These are phyloP conservation scores for Heteronetta atricapilla DNA, from an alignment of 2,113 vertebrate species.

Conservation along the genomic window DNA sequence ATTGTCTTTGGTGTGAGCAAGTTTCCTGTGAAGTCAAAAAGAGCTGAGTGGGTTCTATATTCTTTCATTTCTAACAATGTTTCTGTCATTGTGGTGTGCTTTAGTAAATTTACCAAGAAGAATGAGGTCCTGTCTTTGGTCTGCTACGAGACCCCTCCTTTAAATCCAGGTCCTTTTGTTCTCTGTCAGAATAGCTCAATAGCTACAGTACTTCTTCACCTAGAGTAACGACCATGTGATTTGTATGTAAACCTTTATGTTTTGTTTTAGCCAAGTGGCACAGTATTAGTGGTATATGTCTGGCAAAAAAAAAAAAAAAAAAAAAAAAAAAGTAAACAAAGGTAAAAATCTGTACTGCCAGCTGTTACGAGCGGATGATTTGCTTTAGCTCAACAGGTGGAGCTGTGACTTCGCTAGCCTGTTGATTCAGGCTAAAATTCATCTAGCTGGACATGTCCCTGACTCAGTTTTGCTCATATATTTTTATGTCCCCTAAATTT, in stretches of 20 bases:
- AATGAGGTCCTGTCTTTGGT: not conserved
- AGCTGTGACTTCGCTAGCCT: conserved; percentile 47
- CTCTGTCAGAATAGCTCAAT: not conserved
- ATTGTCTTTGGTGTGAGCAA: not conserved
- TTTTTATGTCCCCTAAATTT: not conserved
- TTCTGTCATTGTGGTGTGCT: not conserved
- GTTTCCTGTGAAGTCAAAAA: not conserved
- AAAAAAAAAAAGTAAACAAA: no score
- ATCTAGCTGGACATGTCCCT: not conserved
- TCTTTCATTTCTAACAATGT: not conserved
- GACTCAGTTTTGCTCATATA: not conserved
- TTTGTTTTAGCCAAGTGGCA: not conserved
- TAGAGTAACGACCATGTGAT: not conserved
- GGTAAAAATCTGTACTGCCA: not conserved
- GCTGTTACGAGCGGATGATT: not conserved
- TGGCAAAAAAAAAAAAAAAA: not conserved
- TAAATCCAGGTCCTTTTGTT: not conserved
- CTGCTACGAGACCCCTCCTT: not conserved
- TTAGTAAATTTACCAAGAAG: not conserved
- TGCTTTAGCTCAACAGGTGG: conserved; percentile 65
- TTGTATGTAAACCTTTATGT: not conserved
- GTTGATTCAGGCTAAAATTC: conserved; percentile 8
- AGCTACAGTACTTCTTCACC: not conserved
- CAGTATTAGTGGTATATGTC: not conserved
- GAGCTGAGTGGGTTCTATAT: not conserved